phyloP scores from a whole-genome alignment of 2,797 vertebrate genomes.

The Chelon auratus region DNA sequence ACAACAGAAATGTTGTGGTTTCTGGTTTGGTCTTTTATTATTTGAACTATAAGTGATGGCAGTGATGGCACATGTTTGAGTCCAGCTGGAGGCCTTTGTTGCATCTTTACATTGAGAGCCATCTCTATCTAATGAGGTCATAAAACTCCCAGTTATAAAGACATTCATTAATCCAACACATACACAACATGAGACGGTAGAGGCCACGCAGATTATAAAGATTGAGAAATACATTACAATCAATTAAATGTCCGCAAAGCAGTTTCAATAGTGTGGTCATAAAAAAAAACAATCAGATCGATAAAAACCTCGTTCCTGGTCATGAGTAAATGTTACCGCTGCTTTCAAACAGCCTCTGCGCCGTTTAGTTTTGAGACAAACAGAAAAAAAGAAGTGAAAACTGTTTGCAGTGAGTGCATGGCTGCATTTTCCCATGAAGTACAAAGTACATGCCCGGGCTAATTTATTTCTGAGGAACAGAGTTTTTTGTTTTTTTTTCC shows the following conservation, averaged over 20 bases:
- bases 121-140: neutral
- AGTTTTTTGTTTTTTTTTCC: slow-evolving; percentile 5
- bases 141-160: neutral
- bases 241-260: slow-evolving; percentile 2
- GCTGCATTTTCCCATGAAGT: slow-evolving; percentile 73
- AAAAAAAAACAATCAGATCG: slow-evolving; percentile 8
- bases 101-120: neutral
- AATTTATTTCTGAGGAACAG: slow-evolving; percentile 58
- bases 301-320: neutral
- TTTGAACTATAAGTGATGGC: too few species aligned
- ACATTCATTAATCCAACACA: neutral
- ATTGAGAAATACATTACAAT: slow-evolving; percentile 11
- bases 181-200: neutral
- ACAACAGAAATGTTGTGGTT: too few species aligned
- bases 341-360: neutral
- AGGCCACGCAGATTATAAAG: neutral
- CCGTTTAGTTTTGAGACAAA: slow-evolving; percentile 23
- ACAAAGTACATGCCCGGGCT: slow-evolving; percentile 12
- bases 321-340: neutral
- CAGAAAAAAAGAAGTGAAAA: slow-evolving; percentile 16
- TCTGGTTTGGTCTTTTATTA: too few species aligned
- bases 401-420: slow-evolving; percentile 4
- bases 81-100: neutral
- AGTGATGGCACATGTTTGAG: too few species aligned
- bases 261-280: neutral